Evolutionary conservation across 23 tunicate species (phyloP), one percentile per base, ranked within the genome.

Genomic region (Pegea sp.): DNA sequence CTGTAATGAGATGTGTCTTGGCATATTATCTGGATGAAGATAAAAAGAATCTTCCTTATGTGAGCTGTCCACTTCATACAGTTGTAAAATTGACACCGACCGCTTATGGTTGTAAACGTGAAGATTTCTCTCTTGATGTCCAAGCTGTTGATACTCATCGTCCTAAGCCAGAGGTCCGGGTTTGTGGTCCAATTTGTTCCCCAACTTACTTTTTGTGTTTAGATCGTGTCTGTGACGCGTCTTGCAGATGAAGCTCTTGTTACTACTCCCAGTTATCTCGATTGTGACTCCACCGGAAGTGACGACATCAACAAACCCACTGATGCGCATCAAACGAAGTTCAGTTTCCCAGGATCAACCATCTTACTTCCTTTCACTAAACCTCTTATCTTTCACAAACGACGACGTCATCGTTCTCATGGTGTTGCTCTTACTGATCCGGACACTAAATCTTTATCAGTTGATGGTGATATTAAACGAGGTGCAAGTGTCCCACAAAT

Each of bases 1-100:
- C 69, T 4, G 69, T 64, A 3, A 64, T 64, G 69, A 1, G 69
- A 29, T 64, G 69, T 64, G 16, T 64, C 18, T 60, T 64, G 22
- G 69, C 69, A 13, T 64, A 64, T 53, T 64, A 34, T 44, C 38
- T 64, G 24, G 63, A 64, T 23, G 44, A 64, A 3, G 32, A 64
- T 13, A 34, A 53, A 38, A 16, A 52, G 5, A 52, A 64, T 27
- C 44, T 64, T 23, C 69, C 69, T 4, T 64, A 64, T 34, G 22
- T 64, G 25, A 31, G 52, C 24, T 64, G 69, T 42, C 32, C 32
- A 24, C 69, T 64, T 52, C 69, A 64, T 30, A 64, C 60, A 11
- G 61, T 64, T 13, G 1, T 64, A 29, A 64, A 64, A 34, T 48
- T 64, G 21, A 64, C 69, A 19, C 69, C 69, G 25, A 53, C 44